Evolutionary conservation across 2,113 vertebrate genomes (phyloP).

Genomic region (Neotoma lepida): DNA sequence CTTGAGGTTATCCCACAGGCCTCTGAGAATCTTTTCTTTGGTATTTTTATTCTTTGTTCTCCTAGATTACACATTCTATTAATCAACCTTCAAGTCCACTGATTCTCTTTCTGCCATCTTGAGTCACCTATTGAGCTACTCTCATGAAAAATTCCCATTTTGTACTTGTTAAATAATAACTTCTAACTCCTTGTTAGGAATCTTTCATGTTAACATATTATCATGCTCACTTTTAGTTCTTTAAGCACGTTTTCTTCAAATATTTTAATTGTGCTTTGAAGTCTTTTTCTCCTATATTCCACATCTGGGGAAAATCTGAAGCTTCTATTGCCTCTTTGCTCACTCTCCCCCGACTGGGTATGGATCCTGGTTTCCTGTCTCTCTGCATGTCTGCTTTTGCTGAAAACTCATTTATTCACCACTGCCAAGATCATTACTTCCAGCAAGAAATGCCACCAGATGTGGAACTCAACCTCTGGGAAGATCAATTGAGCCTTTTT

Average conservation of each 20-base stretch:
- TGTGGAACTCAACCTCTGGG: not conserved
- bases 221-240: slow-evolving; percentile 3
- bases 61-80: not conserved
- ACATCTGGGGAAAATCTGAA: slow-evolving; percentile 36
- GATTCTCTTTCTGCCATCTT: not conserved
- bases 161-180: not conserved
- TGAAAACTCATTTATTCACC: not conserved
- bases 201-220: not conserved
- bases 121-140: not conserved
- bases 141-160: not conserved
- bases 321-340: not conserved
- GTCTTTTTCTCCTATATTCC: not conserved
- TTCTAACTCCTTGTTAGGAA: not conserved
- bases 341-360: not conserved
- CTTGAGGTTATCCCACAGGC: too few relatives aligned
- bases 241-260: slow-evolving; percentile 6
- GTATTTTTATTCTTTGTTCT: not conserved
- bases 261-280: slow-evolving; percentile 29
- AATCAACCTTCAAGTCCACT: not conserved
- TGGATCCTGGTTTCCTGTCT: not conserved
- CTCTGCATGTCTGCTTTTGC: not conserved
- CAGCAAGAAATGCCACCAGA: not conserved
- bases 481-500: not conserved
- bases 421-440: not conserved
- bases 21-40: not conserved